Evolutionary conservation across 2,113 vertebrate genomes (phyloP).

Genomic region (Hypocryptadius cinnamomeus): DNA sequence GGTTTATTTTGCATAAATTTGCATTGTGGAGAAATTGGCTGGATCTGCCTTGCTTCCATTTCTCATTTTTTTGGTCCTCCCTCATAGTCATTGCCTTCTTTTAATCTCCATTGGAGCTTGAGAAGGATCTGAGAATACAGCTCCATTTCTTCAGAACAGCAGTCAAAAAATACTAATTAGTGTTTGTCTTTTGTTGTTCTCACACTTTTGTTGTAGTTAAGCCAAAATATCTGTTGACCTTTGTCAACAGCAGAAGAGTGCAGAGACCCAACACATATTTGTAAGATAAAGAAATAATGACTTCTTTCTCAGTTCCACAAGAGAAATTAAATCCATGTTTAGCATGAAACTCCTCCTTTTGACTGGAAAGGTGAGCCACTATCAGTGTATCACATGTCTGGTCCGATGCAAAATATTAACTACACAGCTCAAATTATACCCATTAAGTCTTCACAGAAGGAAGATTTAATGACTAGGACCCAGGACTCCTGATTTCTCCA

Average conservation of each 20-base stretch:
- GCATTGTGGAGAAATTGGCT: neutral
- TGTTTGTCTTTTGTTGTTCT: neutral
- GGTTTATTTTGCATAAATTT: neutral
- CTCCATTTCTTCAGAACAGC: neutral
- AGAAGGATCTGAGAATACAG: neutral
- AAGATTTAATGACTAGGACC: neutral
- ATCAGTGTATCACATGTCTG: neutral
- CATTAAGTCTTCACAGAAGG: neutral
- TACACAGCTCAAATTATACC: neutral
- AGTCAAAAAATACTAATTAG: conserved; percentile 10
- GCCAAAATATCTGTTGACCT: neutral
- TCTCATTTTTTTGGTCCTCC: neutral
- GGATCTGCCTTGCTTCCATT: neutral
- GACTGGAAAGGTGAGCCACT: neutral
- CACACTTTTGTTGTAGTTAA: neutral
- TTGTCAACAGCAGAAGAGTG: neutral
- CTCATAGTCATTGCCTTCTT: neutral
- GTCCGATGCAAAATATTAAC: neutral
- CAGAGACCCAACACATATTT: neutral
- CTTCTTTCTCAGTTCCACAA: neutral
- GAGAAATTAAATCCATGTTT: neutral
- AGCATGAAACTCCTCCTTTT: neutral
- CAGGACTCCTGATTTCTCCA: neutral
- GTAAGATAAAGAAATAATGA: neutral
- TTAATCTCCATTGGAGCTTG: neutral